Conservation (phyloP, 2,113 vertebrate species). For the Pteropus alecto region DNA sequence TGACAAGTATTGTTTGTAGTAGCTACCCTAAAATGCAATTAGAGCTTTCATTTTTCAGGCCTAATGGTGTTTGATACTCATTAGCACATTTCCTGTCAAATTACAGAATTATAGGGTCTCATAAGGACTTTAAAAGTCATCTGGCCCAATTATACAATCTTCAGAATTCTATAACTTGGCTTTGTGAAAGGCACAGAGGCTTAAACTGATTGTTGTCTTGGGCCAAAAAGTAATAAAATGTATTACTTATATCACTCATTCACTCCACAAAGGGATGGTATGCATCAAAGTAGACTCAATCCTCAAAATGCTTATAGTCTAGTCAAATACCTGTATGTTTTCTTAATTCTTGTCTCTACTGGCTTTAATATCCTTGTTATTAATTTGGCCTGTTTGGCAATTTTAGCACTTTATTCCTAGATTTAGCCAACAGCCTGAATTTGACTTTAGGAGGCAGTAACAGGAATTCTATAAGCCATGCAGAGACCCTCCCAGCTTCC, state of each 20-base stretch:
- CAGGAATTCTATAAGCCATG: not conserved
- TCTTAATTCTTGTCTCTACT: not conserved
- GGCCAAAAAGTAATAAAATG: not conserved
- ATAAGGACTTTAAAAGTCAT: not conserved
- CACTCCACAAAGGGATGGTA: not conserved
- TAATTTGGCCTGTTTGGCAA: conserved; percentile 5
- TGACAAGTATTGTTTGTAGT: not conserved
- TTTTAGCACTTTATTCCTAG: not conserved
- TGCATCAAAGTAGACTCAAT: not conserved
- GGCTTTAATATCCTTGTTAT: not conserved
- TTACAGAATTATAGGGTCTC: not conserved
- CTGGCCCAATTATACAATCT: not conserved
- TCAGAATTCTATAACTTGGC: not conserved
- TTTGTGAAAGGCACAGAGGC: not conserved
- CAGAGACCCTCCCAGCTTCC: not conserved
- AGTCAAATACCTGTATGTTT: not conserved
- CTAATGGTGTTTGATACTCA: conserved; percentile 14
- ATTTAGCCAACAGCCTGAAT: not conserved
- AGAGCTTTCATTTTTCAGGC: not conserved
- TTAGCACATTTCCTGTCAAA: not conserved
- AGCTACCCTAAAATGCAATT: not conserved
- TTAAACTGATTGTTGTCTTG: not conserved
- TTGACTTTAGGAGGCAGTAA: conserved; percentile 4
- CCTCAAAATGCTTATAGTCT: not conserved
- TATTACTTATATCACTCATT: not conserved